phyloP scores from a whole-genome alignment of 2,113 vertebrate species.

The Copsychus sechellarum region DNA sequence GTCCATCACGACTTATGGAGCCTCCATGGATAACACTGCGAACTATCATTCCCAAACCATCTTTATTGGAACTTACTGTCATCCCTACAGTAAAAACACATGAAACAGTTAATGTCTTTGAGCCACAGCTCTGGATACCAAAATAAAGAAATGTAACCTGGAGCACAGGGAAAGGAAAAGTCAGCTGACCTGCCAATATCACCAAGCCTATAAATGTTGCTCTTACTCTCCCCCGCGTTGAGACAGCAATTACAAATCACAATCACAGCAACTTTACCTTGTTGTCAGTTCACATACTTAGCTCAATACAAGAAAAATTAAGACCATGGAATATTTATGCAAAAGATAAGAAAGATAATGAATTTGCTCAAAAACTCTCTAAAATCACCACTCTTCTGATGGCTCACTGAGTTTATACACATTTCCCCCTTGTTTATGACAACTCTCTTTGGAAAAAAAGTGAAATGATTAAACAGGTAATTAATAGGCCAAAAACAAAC shows the following conservation, averaged over 20 bases:
- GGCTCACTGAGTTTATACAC: background rate
- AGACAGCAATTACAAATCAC: background rate
- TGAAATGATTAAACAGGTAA: background rate
- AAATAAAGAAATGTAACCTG: background rate
- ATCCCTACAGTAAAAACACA: constrained; percentile 78
- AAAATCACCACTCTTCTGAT: background rate
- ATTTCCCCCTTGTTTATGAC: background rate
- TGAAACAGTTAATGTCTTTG: background rate
- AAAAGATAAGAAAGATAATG: background rate
- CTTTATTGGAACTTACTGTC: constrained; percentile 93
- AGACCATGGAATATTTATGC: background rate
- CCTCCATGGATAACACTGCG: constrained; percentile 94
- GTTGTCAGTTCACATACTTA: background rate
- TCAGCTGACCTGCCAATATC: accelerated
- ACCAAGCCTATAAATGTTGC: background rate
- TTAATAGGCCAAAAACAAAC: accelerated
- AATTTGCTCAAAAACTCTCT: background rate
- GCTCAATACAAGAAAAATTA: background rate
- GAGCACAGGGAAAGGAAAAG: background rate
- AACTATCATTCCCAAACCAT: constrained; percentile 90
- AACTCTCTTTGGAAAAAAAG: background rate
- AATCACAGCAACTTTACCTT: background rate
- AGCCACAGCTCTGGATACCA: background rate
- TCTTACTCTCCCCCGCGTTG: background rate
- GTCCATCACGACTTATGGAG: constrained; percentile 91